phyloP scores from a whole-genome alignment of 2,888 invertebrate genomes.

The Phymatocera aterrima region DNA sequence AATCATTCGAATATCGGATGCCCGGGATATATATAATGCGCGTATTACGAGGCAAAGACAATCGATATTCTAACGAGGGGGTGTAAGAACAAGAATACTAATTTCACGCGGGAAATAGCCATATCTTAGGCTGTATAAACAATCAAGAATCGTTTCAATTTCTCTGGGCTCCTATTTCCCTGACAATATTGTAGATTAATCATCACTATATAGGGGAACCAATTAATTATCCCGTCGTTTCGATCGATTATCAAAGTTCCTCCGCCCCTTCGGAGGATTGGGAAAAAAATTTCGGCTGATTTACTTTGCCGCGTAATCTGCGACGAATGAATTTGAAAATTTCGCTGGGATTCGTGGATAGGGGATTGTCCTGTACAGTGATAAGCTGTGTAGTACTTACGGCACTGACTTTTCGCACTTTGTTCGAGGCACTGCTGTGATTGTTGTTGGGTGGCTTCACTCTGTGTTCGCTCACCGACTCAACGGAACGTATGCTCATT shows the following conservation, averaged over 20 bases:
- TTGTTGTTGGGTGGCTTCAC: conserved; percentile 71
- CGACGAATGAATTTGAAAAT: conserved; percentile 20
- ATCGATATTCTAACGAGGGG: not conserved
- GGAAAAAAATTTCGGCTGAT: not conserved
- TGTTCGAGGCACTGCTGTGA: conserved; percentile 67
- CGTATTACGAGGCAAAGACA: conserved; percentile 26
- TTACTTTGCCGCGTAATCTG: conserved; percentile 28
- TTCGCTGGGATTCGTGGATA: not conserved
- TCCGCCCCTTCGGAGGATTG: not conserved
- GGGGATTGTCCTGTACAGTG: conserved; percentile 44
- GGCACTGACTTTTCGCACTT: conserved; percentile 86
- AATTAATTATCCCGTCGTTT: not conserved
- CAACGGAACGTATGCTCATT: conserved; percentile 93
- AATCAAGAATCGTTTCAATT: not conserved
- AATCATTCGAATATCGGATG: conserved; percentile 3
- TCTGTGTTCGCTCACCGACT: conserved; percentile 91
- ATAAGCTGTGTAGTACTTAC: conserved; percentile 79
- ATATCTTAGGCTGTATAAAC: not conserved
- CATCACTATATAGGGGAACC: not conserved
- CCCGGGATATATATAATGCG: conserved; percentile 1
- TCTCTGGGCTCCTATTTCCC: not conserved
- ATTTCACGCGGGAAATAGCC: not conserved
- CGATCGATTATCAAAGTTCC: not conserved
- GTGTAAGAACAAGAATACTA: not conserved
- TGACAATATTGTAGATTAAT: not conserved